phyloP scores from a whole-genome alignment of 1,140 invertebrate species.

The Coelopa frigida region DNA sequence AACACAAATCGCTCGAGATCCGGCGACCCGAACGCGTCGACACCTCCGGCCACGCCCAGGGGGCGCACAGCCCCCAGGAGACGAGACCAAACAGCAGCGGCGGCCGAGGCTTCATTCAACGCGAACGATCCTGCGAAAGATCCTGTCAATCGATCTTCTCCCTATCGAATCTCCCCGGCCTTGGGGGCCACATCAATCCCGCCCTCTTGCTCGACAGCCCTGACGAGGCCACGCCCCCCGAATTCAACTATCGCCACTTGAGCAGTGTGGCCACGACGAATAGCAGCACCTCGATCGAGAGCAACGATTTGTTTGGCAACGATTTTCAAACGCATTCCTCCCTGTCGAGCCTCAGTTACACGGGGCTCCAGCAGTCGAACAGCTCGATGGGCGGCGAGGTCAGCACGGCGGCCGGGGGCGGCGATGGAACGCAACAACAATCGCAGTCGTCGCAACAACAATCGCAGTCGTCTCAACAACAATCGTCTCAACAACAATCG shows the following conservation, averaged over 20 bases:
- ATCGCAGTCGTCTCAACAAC: too few relatives aligned
- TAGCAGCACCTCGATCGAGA: slow-evolving; percentile 37
- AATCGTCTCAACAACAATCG: too few relatives aligned
- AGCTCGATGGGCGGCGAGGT: slow-evolving; percentile 34
- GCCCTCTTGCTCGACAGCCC: slow-evolving; percentile 36
- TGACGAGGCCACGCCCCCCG: slow-evolving; percentile 40
- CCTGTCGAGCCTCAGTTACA: slow-evolving; percentile 29
- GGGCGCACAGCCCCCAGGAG: slow-evolving; percentile 2
- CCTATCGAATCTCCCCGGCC: slow-evolving; percentile 22
- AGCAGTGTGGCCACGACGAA: slow-evolving; percentile 40
- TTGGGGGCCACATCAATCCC: slow-evolving; percentile 34
- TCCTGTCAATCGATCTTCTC: slow-evolving; percentile 19
- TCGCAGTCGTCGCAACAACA: background rate
- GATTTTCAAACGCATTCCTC: slow-evolving; percentile 26
- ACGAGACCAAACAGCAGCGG: too few relatives aligned
- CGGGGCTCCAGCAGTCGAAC: slow-evolving; percentile 21
- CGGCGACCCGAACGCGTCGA: slow-evolving; percentile 19
- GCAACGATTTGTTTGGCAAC: slow-evolving; percentile 32
- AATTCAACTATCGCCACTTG: slow-evolving; percentile 36
- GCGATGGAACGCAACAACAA: slow-evolving; percentile 6
- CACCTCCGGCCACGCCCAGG: background rate
- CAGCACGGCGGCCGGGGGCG: slow-evolving; percentile 19
- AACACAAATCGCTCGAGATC: slow-evolving; percentile 35
- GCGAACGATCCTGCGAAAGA: too few relatives aligned
- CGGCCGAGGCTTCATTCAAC: too few relatives aligned